These are phyloP conservation scores for Ormyrus labotus DNA, from an alignment of 2,888 invertebrate species.

Conservation along the genomic window DNA sequence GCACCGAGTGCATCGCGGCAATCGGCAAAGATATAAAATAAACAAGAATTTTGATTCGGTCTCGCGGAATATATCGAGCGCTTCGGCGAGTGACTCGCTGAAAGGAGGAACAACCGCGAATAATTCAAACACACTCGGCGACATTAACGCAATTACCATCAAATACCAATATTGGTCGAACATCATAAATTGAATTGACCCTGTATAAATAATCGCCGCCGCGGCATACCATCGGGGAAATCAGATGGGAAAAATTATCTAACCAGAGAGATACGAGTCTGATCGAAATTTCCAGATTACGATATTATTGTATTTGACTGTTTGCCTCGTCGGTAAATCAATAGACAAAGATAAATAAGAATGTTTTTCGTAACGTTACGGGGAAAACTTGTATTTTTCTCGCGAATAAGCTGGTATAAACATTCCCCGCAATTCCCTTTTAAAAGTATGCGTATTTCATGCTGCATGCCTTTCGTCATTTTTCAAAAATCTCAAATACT, in stretches of 20 bases:
- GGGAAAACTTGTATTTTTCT: too few species aligned
- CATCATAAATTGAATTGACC: slow-evolving; percentile 49
- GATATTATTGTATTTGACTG: neutral
- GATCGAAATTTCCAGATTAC: neutral
- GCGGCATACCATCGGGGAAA: slow-evolving; percentile 16
- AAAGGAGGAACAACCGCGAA: slow-evolving; percentile 1
- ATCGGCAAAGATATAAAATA: slow-evolving; percentile 44
- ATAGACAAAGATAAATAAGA: too few species aligned
- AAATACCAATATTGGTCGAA: slow-evolving; percentile 39
- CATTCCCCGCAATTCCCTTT: too few species aligned
- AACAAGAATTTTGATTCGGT: slow-evolving; percentile 42
- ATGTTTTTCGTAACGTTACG: too few species aligned
- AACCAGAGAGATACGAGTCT: neutral
- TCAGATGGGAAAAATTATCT: slow-evolving; percentile 33
- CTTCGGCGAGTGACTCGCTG: neutral
- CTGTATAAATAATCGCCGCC: slow-evolving; percentile 34
- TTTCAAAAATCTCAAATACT: too few species aligned
- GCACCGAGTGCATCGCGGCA: neutral
- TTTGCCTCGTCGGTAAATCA: neutral
- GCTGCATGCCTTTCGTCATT: too few species aligned
- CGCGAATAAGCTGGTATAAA: too few species aligned
- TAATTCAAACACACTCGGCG: slow-evolving; percentile 35
- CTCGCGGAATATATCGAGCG: neutral
- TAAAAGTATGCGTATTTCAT: too few species aligned
- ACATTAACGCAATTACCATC: slow-evolving; percentile 48